Evolutionary conservation across 2,113 vertebrate species (phyloP).

Genomic region (Neolamprologus sp.): DNA sequence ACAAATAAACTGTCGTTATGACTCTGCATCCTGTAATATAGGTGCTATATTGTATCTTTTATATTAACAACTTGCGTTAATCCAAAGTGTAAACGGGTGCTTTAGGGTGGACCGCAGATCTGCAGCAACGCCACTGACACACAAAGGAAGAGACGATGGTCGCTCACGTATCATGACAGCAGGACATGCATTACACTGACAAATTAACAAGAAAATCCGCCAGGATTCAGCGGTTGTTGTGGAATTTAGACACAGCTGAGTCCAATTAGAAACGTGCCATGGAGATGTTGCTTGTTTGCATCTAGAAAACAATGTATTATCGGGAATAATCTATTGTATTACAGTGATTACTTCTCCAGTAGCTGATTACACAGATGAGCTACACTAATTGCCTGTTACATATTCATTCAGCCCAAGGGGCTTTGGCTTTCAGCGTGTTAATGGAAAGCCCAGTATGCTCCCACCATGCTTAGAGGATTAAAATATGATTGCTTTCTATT

Average conservation of each 20-base stretch:
- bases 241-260: background rate
- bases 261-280: background rate
- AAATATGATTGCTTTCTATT: conserved; percentile 60
- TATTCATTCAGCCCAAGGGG: conserved; percentile 62
- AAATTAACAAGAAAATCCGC: background rate
- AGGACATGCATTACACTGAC: background rate
- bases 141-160: background rate
- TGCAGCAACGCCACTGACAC: background rate
- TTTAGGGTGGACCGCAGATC: background rate
- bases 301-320: conserved; percentile 35
- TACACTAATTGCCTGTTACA: conserved; percentile 61
- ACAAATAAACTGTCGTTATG: background rate
- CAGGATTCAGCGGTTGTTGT: background rate
- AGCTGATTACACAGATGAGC: conserved; percentile 61
- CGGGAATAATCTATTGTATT: conserved; percentile 33
- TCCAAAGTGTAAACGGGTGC: background rate
- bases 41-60: background rate
- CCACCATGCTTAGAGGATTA: conserved; percentile 47
- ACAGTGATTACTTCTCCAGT: conserved; percentile 32
- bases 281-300: conserved; percentile 23
- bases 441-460: conserved; percentile 36
- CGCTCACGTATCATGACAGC: background rate
- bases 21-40: background rate
- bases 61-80: background rate
- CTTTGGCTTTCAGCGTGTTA: conserved; percentile 35